Evolutionary conservation across 2,113 vertebrate species (phyloP), one percentile per base, ranked within the genome.

Genomic region (Hippocampus zosterae): DNA sequence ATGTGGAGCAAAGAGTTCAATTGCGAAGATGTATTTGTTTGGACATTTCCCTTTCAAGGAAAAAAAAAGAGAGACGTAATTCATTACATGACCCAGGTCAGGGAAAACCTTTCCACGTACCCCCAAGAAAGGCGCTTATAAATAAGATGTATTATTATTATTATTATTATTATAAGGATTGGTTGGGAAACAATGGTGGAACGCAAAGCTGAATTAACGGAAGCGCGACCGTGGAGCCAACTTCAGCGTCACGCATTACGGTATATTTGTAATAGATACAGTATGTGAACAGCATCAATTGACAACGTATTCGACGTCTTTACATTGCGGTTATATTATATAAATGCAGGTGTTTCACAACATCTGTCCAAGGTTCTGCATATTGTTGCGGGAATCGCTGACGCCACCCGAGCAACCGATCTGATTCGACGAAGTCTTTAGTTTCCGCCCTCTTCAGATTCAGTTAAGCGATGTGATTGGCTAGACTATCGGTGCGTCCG

Each of bases 401-500:
- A 81, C 75, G 70, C 80, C 67, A 81, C 64, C 59, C 23, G 57
- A 44, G 1, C 1, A 5, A 33, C 67, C 13, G 8, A 10, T 68
- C 13, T 81, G 79, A 90, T 91, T 91, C 84, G 91, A 63, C 65
- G 0, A 56, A 8, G 27, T 5, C 0, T 62, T 50, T 70, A 65
- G 21, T 59, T 69, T 21, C 85, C 81, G 84, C 87, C 74, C 84
- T 92, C 91, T 90, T 90, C 80, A 87, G 88, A 92, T 88, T 69
- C 68, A 5, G 3, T 0, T 6, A 29, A 44, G 29, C 0, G 8
- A 50, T 75, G 15, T 79, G 72, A 92, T 93, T 93, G 89, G 92
- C 69, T 79, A 18, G 67, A 16, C 12, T 44, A 15, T 11, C 11
- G 4, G 8, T 2, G 48, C 37, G 37, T 10, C 50, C 18, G 5